Base-by-base conservation (phyloP, 2,888 invertebrate genomes). In the Megalurothrips usitatus region DNA sequence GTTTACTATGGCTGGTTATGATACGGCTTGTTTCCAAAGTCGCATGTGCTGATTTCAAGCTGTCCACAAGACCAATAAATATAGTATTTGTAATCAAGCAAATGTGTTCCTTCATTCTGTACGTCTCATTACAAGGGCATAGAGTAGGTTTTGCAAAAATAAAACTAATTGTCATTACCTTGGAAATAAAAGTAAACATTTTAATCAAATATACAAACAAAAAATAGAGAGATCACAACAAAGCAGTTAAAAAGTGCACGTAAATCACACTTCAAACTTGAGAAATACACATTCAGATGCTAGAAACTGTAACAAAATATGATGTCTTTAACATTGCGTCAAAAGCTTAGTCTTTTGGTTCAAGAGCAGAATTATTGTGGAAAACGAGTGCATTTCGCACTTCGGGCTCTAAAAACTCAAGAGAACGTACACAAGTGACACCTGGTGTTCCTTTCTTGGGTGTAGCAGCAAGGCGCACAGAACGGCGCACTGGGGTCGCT, bases 401-500 rank as follows among this genome's bases (percentile, higher is more conserved):
- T 1, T 83, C 79, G 17, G 79, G 52, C 17, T 84, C 83, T 11
- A 86, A 75, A 58, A 85, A 85, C 81, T 83, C 82, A 17, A 86
- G 79, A 4, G 86, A 84, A 10, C 84, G 83, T 80, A 83, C 86
- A 17, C 86, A 79, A 82, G 84, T 82, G 0, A 85, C 80, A n/a
- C 85, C 84, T 1, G 86, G 85, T 11, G 86, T 86, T 14, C 84
- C 84, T 0, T 83, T 82, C 75, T 84, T 85, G 1, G 82, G 82
- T 0, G 84, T 84, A 68, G 84, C 83, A 9, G 85, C 85, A 23
- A 89, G 84, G 0, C 90, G 85, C 0, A 87, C 87, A 82, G 89
- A 89, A 78, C 90, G 87, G 0, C 90, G 86, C 0, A 90, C 90
- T 0, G 90, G 90, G 0, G 90, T 90, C 75, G 88, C 88, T 1